Conservation (phyloP, 1,140 invertebrate genomes). For the Tetragonula clypearis region DNA sequence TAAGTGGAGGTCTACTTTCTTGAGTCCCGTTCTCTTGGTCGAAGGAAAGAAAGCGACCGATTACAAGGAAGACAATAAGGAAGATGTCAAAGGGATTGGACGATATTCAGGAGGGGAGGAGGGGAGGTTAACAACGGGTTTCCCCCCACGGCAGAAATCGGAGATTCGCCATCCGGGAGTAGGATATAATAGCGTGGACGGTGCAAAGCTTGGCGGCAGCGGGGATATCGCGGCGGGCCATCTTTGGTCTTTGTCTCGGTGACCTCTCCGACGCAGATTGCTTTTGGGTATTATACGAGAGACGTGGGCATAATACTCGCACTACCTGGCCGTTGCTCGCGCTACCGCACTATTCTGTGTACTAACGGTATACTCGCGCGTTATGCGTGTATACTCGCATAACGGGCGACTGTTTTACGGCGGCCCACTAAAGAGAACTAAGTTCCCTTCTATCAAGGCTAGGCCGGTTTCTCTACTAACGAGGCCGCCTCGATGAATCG, state of each 20-base stretch:
- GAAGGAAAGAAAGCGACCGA: neutral
- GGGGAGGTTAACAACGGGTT: conserved; percentile 20
- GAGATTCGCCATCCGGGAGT: conserved; percentile 17
- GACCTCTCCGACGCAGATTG: conserved; percentile 55
- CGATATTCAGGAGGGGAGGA: neutral
- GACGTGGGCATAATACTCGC: conserved; percentile 50
- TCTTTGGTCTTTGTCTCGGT: conserved; percentile 57
- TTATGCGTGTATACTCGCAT: conserved; percentile 19
- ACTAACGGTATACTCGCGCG: conserved; percentile 53
- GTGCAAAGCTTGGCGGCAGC: conserved; percentile 36
- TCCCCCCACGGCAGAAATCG: conserved; percentile 25
- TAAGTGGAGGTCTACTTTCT: neutral
- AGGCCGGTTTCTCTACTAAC: conserved; percentile 34
- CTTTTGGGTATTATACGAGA: conserved; percentile 58
- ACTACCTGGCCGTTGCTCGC: conserved; percentile 25
- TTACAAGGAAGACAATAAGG: conserved; percentile 29
- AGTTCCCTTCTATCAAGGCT: conserved; percentile 11
- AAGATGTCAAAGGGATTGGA: conserved; percentile 36
- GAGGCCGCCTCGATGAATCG: conserved; percentile 18
- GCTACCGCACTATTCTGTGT: conserved; percentile 41
- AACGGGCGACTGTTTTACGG: conserved; percentile 52
- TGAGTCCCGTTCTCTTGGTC: neutral
- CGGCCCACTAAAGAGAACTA: conserved; percentile 21
- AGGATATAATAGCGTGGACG: conserved; percentile 38
- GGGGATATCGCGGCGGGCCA: conserved; percentile 48